A percentile compares a stretch with the other conserved stretches of the same genome.
Evolutionary conservation across 2,888 invertebrate species (phyloP).

Genomic region (Heliconius aoede): DNA sequence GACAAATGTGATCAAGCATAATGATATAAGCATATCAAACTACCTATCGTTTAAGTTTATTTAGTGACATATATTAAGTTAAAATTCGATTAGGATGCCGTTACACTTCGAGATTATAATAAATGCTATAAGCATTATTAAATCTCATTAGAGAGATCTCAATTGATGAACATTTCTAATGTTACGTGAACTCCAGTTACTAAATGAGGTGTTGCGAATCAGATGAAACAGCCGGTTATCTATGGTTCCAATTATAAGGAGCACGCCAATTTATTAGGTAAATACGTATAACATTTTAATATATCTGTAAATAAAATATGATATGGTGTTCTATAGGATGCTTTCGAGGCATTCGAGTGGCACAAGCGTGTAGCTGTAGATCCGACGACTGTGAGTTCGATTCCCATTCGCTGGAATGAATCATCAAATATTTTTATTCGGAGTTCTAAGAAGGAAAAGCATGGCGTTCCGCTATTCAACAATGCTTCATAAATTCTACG

Average conservation of each 20-base stretch:
- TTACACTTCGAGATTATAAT: constrained; percentile 17
- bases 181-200: constrained; percentile 30
- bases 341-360: too few relatives aligned
- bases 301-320: not conserved
- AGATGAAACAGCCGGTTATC: constrained; percentile 38
- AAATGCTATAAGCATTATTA: constrained; percentile 35
- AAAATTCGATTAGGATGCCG: constrained; percentile 8
- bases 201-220: constrained; percentile 32
- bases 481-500: too few relatives aligned
- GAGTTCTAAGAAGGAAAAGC: too few relatives aligned
- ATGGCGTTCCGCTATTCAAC: too few relatives aligned
- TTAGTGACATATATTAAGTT: constrained; percentile 1
- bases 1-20: not conserved
- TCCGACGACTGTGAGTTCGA: too few relatives aligned
- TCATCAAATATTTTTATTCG: too few relatives aligned
- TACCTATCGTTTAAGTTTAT: constrained; percentile 3
- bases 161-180: constrained; percentile 38
- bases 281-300: not conserved
- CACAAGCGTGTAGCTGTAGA: too few relatives aligned
- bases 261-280: constrained; percentile 31
- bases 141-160: constrained; percentile 30
- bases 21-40: not conserved
- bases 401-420: too few relatives aligned
- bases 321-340: not conserved
- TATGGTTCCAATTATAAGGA: constrained; percentile 31